Base-by-base conservation (phyloP, 1,140 invertebrate genomes). In the Cydia amplana region DNA sequence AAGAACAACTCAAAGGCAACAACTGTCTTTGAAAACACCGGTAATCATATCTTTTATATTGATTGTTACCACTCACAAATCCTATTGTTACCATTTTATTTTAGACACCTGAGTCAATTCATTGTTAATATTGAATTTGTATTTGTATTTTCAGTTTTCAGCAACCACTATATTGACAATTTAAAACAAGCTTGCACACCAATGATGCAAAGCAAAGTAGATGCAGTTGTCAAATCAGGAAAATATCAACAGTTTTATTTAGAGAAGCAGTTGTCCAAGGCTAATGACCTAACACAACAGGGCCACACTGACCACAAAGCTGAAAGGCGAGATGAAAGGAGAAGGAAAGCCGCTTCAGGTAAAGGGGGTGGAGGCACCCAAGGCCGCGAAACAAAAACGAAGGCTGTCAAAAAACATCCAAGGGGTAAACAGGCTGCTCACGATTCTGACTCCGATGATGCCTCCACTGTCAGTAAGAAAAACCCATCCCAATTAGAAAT, bases 361-460 rank as follows among this genome's bases (percentile, higher is more conserved):
- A 98, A 98, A 94, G 95, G 94, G 64, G 97, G 98, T 36, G 98
- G 98, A 46, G 98, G 98, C 14, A 95, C 95, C 40, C 98, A 99
- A 93, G 98, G 98, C 0, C 94, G 98, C 74, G 98, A 99, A 94
- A 98, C 98, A 0, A 99, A 99, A 93, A 99, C 97, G 0, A 99
- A 98, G 90, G 96, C 98, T 6, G 96, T 96, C 0, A 99, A 99
- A 84, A 97, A 97, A 84, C 94, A 95, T 86, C 76, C 92, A 89
- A 82, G 93, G 90, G 89, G 87, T 67, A 86, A 90, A 81, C 93
- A 93, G 73, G 87, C 86, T 74, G 84, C 87, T 64, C 91, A 93
- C 84, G 94, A 95, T 75, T 94, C 93, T 49, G 95, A 96, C 81
- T 95, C 94, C 43, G 95, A 96, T 75, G 94, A 95, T 65, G 94